Conservation (phyloP, 1,140 invertebrate species). For the Sinonovacula constricta region DNA sequence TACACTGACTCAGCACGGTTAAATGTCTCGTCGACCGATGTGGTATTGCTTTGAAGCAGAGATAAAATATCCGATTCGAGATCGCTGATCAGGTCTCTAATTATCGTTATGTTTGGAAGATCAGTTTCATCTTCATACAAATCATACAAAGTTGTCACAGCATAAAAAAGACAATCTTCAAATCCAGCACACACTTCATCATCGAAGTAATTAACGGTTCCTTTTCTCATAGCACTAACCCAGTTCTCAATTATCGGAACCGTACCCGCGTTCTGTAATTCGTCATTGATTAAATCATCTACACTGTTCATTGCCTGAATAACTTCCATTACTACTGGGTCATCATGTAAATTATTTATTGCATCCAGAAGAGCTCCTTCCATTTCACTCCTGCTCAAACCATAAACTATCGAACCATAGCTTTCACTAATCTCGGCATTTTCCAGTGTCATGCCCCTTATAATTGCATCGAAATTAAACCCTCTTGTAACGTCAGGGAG, state of each 20-base stretch:
- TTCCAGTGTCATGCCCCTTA: background rate
- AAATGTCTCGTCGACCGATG: background rate
- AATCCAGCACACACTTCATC: background rate
- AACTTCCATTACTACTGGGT: constrained; percentile 21
- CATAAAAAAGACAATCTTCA: constrained; percentile 20
- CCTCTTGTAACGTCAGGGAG: background rate
- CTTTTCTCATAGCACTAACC: constrained; percentile 21
- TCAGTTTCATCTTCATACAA: constrained; percentile 7
- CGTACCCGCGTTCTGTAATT: background rate
- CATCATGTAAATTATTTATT: background rate
- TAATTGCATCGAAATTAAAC: background rate
- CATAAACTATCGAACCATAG: constrained; percentile 12
- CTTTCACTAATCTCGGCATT: constrained; percentile 5
- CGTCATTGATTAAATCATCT: background rate
- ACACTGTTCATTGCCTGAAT: background rate
- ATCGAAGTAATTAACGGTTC: constrained; percentile 6
- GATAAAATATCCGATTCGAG: constrained; percentile 13
- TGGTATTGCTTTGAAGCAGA: constrained; percentile 3
- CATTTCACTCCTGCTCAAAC: constrained; percentile 12
- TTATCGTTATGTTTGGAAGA: background rate
- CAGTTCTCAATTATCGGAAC: constrained; percentile 23
- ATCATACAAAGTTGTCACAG: constrained; percentile 15
- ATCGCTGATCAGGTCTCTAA: constrained; percentile 1
- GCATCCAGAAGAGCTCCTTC: constrained; percentile 1
- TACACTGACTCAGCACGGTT: background rate